Evolutionary conservation across 2,797 vertebrate genomes (phyloP), one percentile per base, ranked within the genome.

Genomic region (Paramormyrops hopkinsi): DNA sequence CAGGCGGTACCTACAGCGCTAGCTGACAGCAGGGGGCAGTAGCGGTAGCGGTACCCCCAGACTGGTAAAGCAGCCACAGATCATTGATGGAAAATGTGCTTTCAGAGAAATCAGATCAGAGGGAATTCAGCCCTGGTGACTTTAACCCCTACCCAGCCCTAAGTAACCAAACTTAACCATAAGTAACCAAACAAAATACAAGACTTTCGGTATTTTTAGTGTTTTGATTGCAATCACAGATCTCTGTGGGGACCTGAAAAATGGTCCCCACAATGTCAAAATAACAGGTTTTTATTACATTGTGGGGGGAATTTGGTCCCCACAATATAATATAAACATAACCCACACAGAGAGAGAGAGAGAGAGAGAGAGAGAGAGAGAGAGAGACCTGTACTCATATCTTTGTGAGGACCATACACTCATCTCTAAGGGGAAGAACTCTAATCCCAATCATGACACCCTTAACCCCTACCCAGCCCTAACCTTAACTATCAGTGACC

Each of bases 21-120:
- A 25, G 48, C 25, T 8, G 25, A 54, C 50, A 22, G 83, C 11
- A 41, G 25, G 85, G 29, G 25, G 50, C 85, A 59, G 50, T 87
- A 87, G 51, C 25, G 41, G 29, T 69, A n/a, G 1, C 5, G 0
- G 6, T 56, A 86, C 8, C 37, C 12, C 11, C 6, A 69, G 25
- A 41, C n/a, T 59, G 22, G 25, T 19, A 73, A 46, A 48, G 84
- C 25, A 62, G 84, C 19, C 82, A 86, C 48, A 17, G 50, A 54
- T 83, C 46, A 90, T 87, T 90, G 89, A 88, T 88, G 88, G 86
- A 12, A 82, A 62, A 87, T 87, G 89, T 12, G 44, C 3, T 88
- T 90, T 89, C 59, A 76, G n/a, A 8, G 37, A 41, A 53, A n/a
- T 85, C 37, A 89, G 12, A 65, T 25, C 62, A 73, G 62, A 44